These are phyloP conservation scores for Dicrostonyx torquatus DNA, from an alignment of 2,797 vertebrate genomes.

Conservation along the genomic window DNA sequence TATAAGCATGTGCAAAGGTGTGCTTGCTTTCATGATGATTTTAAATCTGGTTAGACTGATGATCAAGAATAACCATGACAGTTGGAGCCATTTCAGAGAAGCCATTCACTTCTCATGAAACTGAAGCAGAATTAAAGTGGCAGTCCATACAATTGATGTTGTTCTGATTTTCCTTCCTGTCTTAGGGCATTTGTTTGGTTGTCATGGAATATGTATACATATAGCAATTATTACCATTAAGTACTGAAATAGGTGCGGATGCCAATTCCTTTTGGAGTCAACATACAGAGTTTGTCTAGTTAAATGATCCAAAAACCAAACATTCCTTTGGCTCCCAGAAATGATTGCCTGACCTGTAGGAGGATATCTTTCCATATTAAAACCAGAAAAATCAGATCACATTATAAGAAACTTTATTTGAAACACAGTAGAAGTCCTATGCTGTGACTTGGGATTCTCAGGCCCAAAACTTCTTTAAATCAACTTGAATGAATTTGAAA, in stretches of 20 bases:
- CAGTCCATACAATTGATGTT: not conserved
- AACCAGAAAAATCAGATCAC: not conserved
- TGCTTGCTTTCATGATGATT: not conserved
- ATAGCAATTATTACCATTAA: not conserved
- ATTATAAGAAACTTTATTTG: not conserved
- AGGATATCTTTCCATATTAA: not conserved
- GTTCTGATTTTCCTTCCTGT: too few species aligned
- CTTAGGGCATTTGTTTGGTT: not conserved
- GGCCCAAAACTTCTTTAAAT: not conserved
- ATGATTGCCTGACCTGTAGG: not conserved
- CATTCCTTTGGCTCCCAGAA: not conserved
- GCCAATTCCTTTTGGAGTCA: not conserved
- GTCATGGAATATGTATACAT: not conserved
- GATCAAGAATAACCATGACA: not conserved
- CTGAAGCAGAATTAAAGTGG: not conserved
- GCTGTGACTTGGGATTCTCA: not conserved
- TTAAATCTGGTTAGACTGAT: not conserved
- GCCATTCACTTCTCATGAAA: not conserved
- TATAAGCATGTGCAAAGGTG: not conserved
- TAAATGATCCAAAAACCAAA: not conserved
- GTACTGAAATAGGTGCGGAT: not conserved
- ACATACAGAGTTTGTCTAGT: not conserved
- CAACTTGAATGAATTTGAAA: not conserved
- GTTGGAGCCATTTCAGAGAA: not conserved
- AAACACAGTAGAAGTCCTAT: not conserved